A percentile compares a stretch with the other conserved stretches of the same genome.
Conservation (phyloP, 2,113 vertebrate genomes). For the Sturnus vulgaris region DNA sequence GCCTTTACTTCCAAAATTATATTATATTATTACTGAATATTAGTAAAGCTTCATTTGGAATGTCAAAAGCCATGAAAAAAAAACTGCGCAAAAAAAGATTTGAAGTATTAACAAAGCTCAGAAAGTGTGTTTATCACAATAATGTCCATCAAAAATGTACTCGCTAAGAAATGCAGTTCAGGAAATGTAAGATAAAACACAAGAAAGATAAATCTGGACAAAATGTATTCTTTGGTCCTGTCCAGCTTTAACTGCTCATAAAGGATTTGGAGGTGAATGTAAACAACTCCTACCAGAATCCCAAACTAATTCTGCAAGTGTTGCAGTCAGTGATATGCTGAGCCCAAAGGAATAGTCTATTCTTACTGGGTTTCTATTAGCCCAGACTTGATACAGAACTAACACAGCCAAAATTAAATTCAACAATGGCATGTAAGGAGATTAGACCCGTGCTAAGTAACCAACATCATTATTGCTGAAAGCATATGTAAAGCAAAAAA, state of each 20-base stretch:
- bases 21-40: not conserved
- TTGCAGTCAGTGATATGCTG: not conserved
- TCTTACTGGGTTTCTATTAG: not conserved
- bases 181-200: not conserved
- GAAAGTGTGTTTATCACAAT: not conserved
- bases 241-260: not conserved
- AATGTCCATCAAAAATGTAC: not conserved
- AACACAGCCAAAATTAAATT: not conserved
- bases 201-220: not conserved
- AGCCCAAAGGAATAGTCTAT: not conserved
- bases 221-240: not conserved
- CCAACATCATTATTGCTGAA: not conserved
- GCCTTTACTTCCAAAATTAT: not conserved
- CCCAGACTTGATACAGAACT: not conserved
- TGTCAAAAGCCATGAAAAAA: not conserved
- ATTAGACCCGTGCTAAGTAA: not conserved
- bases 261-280: not conserved
- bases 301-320: not conserved
- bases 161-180: not conserved
- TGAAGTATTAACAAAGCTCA: not conserved
- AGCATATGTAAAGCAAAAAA: not conserved
- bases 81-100: not conserved
- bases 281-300: not conserved
- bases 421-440: fast-evolving
- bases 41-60: not conserved